Percentiles rank a stretch among this genome's conserved stretches.
Evolutionary conservation across 2,797 vertebrate genomes (phyloP).

Genomic region (Gymnoscopelus microlampas): DNA sequence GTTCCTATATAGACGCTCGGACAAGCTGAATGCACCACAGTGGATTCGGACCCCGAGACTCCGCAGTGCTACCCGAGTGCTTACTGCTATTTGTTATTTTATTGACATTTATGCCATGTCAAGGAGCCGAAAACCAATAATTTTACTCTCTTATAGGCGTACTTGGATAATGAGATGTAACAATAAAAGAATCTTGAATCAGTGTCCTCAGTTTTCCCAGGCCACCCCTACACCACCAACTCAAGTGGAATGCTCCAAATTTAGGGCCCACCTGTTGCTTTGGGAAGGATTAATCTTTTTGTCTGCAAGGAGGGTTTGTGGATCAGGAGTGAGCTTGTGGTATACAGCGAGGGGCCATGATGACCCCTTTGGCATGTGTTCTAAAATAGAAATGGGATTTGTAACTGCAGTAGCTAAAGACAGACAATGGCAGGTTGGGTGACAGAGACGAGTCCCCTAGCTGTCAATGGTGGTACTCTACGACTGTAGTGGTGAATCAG

Average conservation of each 20-base stretch:
- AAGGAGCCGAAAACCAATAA: no score
- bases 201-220: constrained; percentile 10
- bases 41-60: no score
- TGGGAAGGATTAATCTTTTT: constrained; percentile 68
- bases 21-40: no score
- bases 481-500: constrained; percentile 62
- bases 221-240: constrained; percentile 45
- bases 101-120: no score
- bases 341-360: constrained; percentile 17
- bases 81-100: no score
- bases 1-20: no score
- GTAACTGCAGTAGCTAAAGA: constrained; percentile 47
- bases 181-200: not conserved
- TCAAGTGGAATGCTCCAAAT: constrained; percentile 64
- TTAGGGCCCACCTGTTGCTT: constrained; percentile 80
- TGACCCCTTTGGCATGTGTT: constrained; percentile 80
- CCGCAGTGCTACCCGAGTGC: no score
- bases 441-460: constrained; percentile 54
- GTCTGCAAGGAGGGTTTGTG: constrained; percentile 47
- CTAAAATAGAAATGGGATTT: constrained; percentile 81
- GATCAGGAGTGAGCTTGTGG: constrained; percentile 18
- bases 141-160: no score
- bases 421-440: constrained; percentile 70
- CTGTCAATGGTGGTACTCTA: constrained; percentile 6
- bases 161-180: no score